Evolutionary conservation across 2,797 vertebrate species (phyloP).

Genomic region (Borostomias antarcticus): DNA sequence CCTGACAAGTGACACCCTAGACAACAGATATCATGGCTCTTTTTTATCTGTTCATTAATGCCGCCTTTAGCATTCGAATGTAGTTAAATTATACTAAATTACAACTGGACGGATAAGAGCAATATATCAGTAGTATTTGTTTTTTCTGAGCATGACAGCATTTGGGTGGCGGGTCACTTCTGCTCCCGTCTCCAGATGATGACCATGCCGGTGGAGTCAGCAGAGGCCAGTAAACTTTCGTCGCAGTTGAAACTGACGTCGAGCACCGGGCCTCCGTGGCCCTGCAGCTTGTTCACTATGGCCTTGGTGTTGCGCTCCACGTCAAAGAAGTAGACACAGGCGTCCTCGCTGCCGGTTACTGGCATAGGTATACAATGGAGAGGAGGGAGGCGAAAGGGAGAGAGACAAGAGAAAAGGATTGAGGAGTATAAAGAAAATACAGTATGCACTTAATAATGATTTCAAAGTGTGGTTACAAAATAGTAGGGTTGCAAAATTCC

Average conservation of each 20-base stretch:
- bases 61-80: constrained; percentile 53
- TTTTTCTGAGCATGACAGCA: constrained; percentile 42
- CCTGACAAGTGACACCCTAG: constrained; percentile 41
- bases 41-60: constrained; percentile 44
- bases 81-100: constrained; percentile 35
- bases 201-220: constrained; percentile 91
- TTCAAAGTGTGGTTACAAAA: not conserved
- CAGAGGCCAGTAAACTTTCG: constrained; percentile 91
- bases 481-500: too few relatives aligned
- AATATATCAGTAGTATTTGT: not conserved
- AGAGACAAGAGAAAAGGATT: not conserved
- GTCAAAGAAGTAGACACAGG: constrained; percentile 94
- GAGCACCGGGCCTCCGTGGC: constrained; percentile 89
- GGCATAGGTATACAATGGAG: not conserved
- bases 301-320: constrained; percentile 90
- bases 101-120: constrained; percentile 47
- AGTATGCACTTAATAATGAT: not conserved
- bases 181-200: constrained; percentile 95
- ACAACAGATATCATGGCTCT: constrained; percentile 65
- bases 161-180: constrained; percentile 73
- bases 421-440: not conserved
- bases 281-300: constrained; percentile 93
- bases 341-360: constrained; percentile 95
- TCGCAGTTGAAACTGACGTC: constrained; percentile 96
- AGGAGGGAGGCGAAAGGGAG: constrained; percentile 2